Base-by-base conservation (phyloP, 2,888 invertebrate genomes). In the Nowickia ferox region DNA sequence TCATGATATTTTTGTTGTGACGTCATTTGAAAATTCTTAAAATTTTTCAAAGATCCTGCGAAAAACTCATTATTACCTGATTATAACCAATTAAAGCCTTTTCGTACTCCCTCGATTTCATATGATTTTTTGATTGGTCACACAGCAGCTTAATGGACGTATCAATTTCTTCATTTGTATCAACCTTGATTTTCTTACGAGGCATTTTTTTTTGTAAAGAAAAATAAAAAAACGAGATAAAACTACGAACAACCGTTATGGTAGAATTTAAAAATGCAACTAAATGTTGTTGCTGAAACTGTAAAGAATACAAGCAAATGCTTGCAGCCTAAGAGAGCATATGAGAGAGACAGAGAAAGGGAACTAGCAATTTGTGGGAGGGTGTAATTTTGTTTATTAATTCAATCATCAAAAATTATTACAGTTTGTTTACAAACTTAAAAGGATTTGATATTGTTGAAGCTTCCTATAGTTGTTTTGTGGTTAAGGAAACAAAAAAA, bases 121-220 rank as follows among this genome's bases (percentile, higher is more conserved):
- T 94, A 89, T 97, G 96, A 46, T 95, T 96, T 17, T 95, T 94
- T 11, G 97, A 96, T 91, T 97, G 97, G 91, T 97, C 96, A 44
- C 95, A 95, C 89, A 96, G 94, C 76, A 96, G 94, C 91, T 96
- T 96, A 0, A 96, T 95, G 89, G 93, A 94, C 4, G 93, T 92
- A 80, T 92, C 92, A 22, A 92, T 89, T 87, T 92, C 92, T 68
- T 93, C 93, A 38, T 90, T 85, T 0, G 94, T 93, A 88, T 94
- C 94, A 6, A 88, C 89, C 88, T 91, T 91, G 48, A 88, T 87
- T 46, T 91, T 92, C 87, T 92, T 92, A 3, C 91, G 89, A 9
- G 91, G 90, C 92, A 92, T 92, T 87, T 69, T 88, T 15, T 55
- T 17, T 46, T 2, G 11, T 9, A 44, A 75, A 1, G 10, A 9